Evolutionary conservation across 2,888 invertebrate species (phyloP).

Genomic region (Poecilobothrus nobilitatus): DNA sequence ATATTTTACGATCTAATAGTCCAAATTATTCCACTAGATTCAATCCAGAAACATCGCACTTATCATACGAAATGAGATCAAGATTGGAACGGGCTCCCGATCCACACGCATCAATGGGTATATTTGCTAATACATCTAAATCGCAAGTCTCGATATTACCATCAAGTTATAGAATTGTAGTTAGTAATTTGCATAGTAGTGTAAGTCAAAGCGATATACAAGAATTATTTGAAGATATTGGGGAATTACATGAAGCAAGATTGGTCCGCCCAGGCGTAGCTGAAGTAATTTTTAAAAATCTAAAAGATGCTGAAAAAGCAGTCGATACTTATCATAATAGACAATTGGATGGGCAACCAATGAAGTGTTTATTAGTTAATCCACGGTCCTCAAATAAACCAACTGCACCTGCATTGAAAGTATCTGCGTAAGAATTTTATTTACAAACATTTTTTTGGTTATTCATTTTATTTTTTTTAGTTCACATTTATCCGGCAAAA

Average conservation of each 20-base stretch:
- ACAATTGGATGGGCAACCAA: constrained; percentile 86
- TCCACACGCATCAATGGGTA: constrained; percentile 40
- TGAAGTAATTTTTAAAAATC: constrained; percentile 80
- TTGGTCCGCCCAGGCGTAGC: constrained; percentile 81
- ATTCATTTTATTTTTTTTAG: constrained; percentile 25
- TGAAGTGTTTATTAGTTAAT: constrained; percentile 81
- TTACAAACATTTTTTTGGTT: neutral
- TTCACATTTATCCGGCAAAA: constrained; percentile 30
- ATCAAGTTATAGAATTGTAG: constrained; percentile 73
- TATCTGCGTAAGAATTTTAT: constrained; percentile 23
- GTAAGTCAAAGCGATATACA: constrained; percentile 88
- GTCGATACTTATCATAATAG: constrained; percentile 90
- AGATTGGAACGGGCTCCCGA: constrained; percentile 39
- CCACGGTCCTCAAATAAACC: constrained; percentile 58
- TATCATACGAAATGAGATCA: constrained; percentile 40
- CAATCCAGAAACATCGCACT: constrained; percentile 34
- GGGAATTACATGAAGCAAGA: constrained; percentile 73
- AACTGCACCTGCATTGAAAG: constrained; percentile 41
- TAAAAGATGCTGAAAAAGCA: constrained; percentile 80
- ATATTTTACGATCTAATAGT: constrained; percentile 28
- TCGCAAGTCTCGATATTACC: constrained; percentile 19
- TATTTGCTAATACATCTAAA: constrained; percentile 36
- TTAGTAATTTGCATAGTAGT: constrained; percentile 78
- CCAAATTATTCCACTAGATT: constrained; percentile 27
- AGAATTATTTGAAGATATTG: constrained; percentile 89